phyloP scores from a whole-genome alignment of 2,797 vertebrate species.

The Oryzias dopingdopingensis region DNA sequence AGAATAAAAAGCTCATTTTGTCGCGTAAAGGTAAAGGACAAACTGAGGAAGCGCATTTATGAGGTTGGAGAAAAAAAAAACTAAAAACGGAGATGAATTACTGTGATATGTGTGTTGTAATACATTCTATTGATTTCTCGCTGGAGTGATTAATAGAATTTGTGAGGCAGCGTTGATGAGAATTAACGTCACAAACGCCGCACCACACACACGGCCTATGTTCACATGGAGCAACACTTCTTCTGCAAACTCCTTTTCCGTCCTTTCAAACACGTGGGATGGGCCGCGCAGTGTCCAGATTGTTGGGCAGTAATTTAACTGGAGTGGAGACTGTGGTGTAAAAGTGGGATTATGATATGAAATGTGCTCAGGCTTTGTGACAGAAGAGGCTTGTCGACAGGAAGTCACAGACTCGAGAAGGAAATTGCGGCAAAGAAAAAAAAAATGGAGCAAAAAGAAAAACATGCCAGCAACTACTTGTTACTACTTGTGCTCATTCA shows the following conservation, averaged over 20 bases:
- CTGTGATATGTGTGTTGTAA: constrained; percentile 57
- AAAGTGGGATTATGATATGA: constrained; percentile 38
- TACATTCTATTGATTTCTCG: constrained; percentile 69
- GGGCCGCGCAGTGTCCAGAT: constrained; percentile 41
- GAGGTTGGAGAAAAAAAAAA: constrained; percentile 8
- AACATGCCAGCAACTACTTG: constrained; percentile 7
- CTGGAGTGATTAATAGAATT: constrained; percentile 67
- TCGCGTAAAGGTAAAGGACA: too few species aligned
- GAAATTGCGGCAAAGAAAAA: constrained; percentile 20
- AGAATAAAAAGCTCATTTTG: too few species aligned
- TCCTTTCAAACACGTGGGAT: constrained; percentile 20
- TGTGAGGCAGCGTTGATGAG: constrained; percentile 65
- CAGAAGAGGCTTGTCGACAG: constrained; percentile 39
- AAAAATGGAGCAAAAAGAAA: constrained; percentile 30
- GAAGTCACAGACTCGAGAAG: constrained; percentile 35
- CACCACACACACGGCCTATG: constrained; percentile 24
- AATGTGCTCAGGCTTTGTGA: constrained; percentile 31
- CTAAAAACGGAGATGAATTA: constrained; percentile 49
- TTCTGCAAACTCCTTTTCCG: constrained; percentile 24
- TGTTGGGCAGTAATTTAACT: constrained; percentile 47
- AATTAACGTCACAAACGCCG: constrained; percentile 42
- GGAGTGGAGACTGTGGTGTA: constrained; percentile 35
- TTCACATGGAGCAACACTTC: constrained; percentile 17
- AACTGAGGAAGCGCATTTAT: not conserved
- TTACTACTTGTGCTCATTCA: constrained; percentile 27